These are phyloP conservation scores for Hydropsyche betteni DNA, from an alignment of 2,888 invertebrate species.

Conservation along the genomic window DNA sequence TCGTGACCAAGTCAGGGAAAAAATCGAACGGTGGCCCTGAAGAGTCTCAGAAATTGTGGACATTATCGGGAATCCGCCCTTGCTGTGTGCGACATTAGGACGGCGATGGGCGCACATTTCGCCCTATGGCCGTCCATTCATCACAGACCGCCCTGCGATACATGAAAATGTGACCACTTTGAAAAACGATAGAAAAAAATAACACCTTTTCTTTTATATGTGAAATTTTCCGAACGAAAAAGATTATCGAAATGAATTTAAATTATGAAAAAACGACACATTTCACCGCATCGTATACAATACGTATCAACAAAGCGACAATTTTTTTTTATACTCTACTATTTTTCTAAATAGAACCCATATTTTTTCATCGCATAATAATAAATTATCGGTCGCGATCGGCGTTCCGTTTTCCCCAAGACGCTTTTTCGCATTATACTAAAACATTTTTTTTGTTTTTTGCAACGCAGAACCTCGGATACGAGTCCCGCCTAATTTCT, in stretches of 20 bases:
- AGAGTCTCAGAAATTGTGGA: constrained; percentile 3
- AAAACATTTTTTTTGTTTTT: neutral
- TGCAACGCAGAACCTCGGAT: neutral
- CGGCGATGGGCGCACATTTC: constrained; percentile 18
- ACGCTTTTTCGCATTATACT: neutral
- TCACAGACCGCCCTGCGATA: constrained; percentile 16
- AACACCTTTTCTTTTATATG: too few species aligned
- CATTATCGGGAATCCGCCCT: constrained; percentile 35
- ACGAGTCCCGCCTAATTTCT: constrained; percentile 13
- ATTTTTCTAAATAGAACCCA: neutral
- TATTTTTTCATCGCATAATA: constrained; percentile 19
- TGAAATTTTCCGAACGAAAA: too few species aligned
- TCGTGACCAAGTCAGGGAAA: neutral
- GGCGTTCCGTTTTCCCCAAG: neutral
- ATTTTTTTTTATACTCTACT: too few species aligned
- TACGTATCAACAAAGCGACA: too few species aligned
- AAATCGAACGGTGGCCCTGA: neutral
- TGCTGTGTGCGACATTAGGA: constrained; percentile 35
- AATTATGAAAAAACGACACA: too few species aligned
- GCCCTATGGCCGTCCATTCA: neutral
- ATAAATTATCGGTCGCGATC: constrained; percentile 18
- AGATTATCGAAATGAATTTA: too few species aligned
- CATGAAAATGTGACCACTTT: too few species aligned
- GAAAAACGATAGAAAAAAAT: too few species aligned
- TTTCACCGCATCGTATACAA: too few species aligned